Evolutionary conservation across 2,113 vertebrate genomes (phyloP), one percentile per base, ranked within the genome.

Genomic region (Ictidomys tridecemlineatus): DNA sequence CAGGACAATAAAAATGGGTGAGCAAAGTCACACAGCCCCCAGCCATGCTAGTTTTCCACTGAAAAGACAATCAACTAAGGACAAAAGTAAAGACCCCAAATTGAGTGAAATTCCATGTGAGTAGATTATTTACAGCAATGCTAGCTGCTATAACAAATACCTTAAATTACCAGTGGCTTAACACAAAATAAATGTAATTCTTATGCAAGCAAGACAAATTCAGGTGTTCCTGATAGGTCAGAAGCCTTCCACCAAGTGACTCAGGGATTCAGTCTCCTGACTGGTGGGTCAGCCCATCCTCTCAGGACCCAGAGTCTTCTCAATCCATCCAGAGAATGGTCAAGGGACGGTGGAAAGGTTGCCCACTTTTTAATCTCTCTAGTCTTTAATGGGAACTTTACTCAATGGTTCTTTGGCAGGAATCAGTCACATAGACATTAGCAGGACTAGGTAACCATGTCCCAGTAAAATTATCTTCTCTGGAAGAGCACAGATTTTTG

Each of bases 111-210:
- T 87, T 61, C 91, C 70, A 5, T 24, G 7, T 61, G 30, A 69
- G 30, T 51, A 11, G 22, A 72, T 76, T 51, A 28, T 70, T 79
- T 70, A 39, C 12, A 76, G 72, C 42, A 83, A 74, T 3, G 14
- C 17, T 79, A 58, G 17, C 18, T 48, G 51, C 42, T 91, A 0
- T 48, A 87, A 88, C 24, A 93, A 85, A 86, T 80, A 37, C 22
- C 13, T 73, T 67, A 28, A 37, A 86, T 90, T 56, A 70, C 34
- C 56, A 61, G 24, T 53, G 28, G 17, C 91, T 76, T 78, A 85
- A 34, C 72, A 45, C 56, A 83, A 79, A 97, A 80, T 5, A 87
- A 63, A 88, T 22, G n/a, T 10, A 65, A 28, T 95, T 78, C 69
- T 85, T 32, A 69, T 90, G 42, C 30, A 78, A 78, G 39, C 9